phyloP scores from a whole-genome alignment of 2,888 invertebrate genomes.

The Panzeria rudis region DNA sequence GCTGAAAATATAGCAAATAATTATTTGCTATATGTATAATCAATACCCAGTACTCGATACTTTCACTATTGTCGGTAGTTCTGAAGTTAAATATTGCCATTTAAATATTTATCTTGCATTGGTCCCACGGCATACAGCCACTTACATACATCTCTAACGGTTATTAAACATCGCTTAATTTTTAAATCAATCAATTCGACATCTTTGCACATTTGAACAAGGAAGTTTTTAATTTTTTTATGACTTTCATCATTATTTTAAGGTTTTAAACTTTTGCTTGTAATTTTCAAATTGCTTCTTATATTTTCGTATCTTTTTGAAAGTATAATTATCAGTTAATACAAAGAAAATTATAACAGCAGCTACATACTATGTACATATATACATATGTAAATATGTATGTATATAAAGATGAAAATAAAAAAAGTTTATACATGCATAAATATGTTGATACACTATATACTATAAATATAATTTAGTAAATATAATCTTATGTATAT shows the following conservation, averaged over 20 bases:
- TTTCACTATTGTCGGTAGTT: too few species aligned
- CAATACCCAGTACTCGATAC: too few species aligned
- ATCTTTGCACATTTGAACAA: neutral
- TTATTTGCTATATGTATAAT: too few species aligned
- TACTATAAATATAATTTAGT: neutral
- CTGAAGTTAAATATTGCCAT: too few species aligned
- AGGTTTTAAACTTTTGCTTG: slow-evolving; percentile 5
- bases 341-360: slow-evolving; percentile 17
- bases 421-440: too few species aligned
- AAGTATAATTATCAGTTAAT: slow-evolving; percentile 47
- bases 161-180: neutral
- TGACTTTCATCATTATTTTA: neutral
- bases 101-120: too few species aligned
- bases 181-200: neutral
- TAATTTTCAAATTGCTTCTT: slow-evolving; percentile 36
- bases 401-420: neutral
- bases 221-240: neutral
- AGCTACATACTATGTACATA: neutral
- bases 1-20: too few species aligned
- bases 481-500: neutral
- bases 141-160: neutral
- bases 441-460: slow-evolving; percentile 7
- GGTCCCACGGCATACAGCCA: too few species aligned
- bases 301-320: slow-evolving; percentile 14
- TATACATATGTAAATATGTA: neutral